Conservation (phyloP, 2,888 invertebrate species). For the Holacanthella duospinosa region DNA sequence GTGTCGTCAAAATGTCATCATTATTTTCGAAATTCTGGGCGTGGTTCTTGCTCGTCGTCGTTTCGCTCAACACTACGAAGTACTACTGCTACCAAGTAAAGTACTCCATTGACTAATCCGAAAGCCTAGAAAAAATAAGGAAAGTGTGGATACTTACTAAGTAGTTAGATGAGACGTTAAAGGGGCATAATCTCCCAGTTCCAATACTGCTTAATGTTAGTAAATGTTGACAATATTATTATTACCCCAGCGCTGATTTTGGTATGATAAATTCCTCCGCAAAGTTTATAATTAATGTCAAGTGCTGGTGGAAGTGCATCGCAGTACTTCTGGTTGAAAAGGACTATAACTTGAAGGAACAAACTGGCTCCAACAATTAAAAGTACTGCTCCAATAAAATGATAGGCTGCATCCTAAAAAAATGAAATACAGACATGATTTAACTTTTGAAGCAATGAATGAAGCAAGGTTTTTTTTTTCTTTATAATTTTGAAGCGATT, state of each 20-base stretch:
- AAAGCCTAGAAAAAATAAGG: constrained; percentile 17
- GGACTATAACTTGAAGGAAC: constrained; percentile 17
- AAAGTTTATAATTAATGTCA: neutral
- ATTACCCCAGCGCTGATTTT: constrained; percentile 26
- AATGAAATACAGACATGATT: too few relatives aligned
- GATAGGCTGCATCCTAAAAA: too few relatives aligned
- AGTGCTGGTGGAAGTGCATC: neutral
- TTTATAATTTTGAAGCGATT: too few relatives aligned
- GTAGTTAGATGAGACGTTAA: too few relatives aligned
- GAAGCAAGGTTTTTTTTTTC: too few relatives aligned
- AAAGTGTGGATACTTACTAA: too few relatives aligned
- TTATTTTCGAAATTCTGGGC: too few relatives aligned
- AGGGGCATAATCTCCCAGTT: too few relatives aligned
- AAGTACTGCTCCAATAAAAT: constrained; percentile 21
- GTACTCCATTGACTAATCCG: constrained; percentile 20
- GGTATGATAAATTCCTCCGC: constrained; percentile 9
- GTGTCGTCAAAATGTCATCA: too few relatives aligned
- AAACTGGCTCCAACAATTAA: constrained; percentile 23
- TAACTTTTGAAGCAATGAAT: too few relatives aligned
- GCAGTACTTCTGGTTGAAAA: constrained; percentile 12
- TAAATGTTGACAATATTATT: neutral
- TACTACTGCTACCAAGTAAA: constrained; percentile 18
- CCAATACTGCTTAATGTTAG: neutral
- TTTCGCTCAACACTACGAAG: constrained; percentile 9
- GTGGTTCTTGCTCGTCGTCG: constrained; percentile 15